Evolutionary conservation across 2,888 invertebrate species (phyloP), one percentile per base, ranked within the genome.

Genomic region (Biston betularia): DNA sequence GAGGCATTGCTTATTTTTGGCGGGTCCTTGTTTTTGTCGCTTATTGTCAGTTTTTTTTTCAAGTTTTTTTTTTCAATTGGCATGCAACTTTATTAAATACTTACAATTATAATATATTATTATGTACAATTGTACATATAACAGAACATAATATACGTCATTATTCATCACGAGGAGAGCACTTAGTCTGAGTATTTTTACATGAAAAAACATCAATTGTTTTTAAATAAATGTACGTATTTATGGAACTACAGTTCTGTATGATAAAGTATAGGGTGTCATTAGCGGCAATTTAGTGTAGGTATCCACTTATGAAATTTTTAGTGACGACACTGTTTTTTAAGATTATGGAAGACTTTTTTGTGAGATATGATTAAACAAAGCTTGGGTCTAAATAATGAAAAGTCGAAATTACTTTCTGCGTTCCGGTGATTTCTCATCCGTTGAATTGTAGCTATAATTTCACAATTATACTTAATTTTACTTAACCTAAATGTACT

Each of bases 221-320:
- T 42, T 42, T 12, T 42, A 12, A 12, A 46, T 6, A 10, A 9
- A 46, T 5, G 2, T 8, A 0, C 8, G 10, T 15, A 10, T 46
- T 14, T 48, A 9, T 55, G 42, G 14, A 66, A n/a, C 8, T 63
- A 9, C 11, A 50, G 35, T 38, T 55, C 67, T 67, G 67, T 40
- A 24, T n/a, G n/a, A 44, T n/a, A 53, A 14, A 7, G 48, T 59
- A 38, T 40, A 88, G 11, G 40, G 76, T 86, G 85, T 88, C 86
- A 91, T 91, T 90, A 89, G 84, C 78, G 68, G 85, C 84, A 87
- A 90, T 92, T 92, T 89, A 69, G 80, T 86, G 24, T 24, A 24
- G 24, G 24, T 24, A 24, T 24, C 79, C 81, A 87, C 87, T 81
- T 75, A 78, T 73, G 78, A 83, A 81, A 85, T 86, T 86, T 88